Percentiles rank a stretch among this genome's conserved stretches.
Conservation (phyloP, 2,888 invertebrate genomes). For the Patella pellucida region DNA sequence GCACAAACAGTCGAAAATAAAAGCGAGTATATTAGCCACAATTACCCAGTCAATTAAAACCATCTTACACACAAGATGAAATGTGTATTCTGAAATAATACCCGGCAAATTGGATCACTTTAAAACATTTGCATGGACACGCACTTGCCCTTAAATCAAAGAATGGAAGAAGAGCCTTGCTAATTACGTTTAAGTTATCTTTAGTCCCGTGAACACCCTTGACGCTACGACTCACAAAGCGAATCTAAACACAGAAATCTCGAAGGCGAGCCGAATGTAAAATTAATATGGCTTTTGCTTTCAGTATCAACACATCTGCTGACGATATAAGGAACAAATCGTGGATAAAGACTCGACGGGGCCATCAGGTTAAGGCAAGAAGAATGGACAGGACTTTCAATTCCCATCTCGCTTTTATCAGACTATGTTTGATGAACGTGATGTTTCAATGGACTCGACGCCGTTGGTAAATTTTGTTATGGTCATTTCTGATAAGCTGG, state of each 20-base stretch:
- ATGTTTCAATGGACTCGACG: not conserved
- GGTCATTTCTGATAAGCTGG: constrained; percentile 9
- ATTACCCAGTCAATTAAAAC: not conserved
- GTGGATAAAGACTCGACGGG: constrained; percentile 6
- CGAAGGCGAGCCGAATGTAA: constrained; percentile 7
- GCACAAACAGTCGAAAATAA: too few species aligned
- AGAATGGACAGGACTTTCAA: constrained; percentile 8
- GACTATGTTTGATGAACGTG: constrained; percentile 5
- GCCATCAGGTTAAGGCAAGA: constrained; percentile 1
- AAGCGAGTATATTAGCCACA: not conserved
- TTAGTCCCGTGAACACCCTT: constrained; percentile 10
- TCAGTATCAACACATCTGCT: constrained; percentile 11
- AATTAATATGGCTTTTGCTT: constrained; percentile 11
- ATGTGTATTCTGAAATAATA: constrained; percentile 5
- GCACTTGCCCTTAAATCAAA: constrained; percentile 7
- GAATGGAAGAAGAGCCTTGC: not conserved
- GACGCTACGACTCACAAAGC: constrained; percentile 9
- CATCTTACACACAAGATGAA: not conserved
- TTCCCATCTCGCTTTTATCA: not conserved
- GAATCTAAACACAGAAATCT: constrained; percentile 10
- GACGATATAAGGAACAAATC: not conserved
- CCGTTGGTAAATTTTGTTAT: not conserved
- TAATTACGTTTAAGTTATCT: constrained; percentile 10
- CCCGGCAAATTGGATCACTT: constrained; percentile 10
- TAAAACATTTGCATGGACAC: constrained; percentile 11